Evolutionary conservation across 2,113 vertebrate genomes (phyloP), one percentile per base, ranked within the genome.

Genomic region (Phylloscopus trochilus): DNA sequence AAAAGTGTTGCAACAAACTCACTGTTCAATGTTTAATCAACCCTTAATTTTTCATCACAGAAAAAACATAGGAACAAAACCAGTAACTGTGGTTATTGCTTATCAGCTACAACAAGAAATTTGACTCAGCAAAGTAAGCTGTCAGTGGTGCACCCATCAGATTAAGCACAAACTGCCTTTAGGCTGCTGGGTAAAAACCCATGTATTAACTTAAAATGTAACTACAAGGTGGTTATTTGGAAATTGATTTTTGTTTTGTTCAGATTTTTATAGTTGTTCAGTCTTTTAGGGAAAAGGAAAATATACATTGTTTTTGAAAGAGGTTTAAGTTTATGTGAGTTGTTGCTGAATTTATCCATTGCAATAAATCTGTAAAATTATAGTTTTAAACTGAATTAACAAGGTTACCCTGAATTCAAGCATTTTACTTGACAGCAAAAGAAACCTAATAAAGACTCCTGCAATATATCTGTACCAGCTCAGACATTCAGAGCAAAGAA

Each of bases 101-200:
- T 93, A 96, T 86, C 88, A 94, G 73, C 90, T 86, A 53, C 59
- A 90, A 53, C 9, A 53, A 92, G 77, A 88, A 77, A 90, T 83
- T 79, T 86, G 85, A 93, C 87, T 90, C 90, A 90, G 87, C 90
- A 83, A 85, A 92, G 62, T 63, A 83, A 93, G 72, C 55, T 92
- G 68, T 43, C 72, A 60, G 87, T 68, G 92, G 47, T 21, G 0
- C 56, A 58, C 47, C 74, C 63, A 88, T 88, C 92, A 93, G 72
- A 92, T 83, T 39, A 93, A 83, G 68, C 75, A 59, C 49, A 67
- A 93, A 56, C 75, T 92, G 90, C 47, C 75, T 91, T 77, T 77
- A 30, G 24, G 68, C 79, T 83, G 55, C 47, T 83, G 39, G 33
- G 30, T 63, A 89, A 33, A 79, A 95, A 73, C 13, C 27, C 44